These are phyloP conservation scores for Manis crassicaudata DNA, from an alignment of 2,797 vertebrate genomes.

Conservation along the genomic window DNA sequence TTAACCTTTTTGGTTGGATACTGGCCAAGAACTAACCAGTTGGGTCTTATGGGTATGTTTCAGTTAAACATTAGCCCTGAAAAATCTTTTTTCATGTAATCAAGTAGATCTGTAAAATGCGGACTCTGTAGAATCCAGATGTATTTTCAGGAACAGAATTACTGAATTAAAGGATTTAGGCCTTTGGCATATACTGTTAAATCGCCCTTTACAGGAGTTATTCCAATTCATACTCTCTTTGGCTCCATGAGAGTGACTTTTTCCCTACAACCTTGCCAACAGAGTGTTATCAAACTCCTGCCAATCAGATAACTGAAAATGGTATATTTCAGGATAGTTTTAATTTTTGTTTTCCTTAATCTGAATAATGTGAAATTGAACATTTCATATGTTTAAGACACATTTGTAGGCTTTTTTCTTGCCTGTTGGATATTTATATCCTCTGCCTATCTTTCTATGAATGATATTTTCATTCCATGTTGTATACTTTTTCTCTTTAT, in stretches of 20 bases:
- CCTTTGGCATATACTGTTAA: not conserved
- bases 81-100: not conserved
- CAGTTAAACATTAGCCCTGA: conserved; percentile 20
- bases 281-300: not conserved
- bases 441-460: not conserved
- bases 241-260: not conserved
- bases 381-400: not conserved
- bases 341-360: not conserved
- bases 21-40: not conserved
- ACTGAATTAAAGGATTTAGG: not conserved
- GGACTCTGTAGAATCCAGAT: not conserved
- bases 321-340: not conserved
- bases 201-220: not conserved
- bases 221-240: not conserved
- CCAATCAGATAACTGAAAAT: not conserved
- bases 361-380: not conserved
- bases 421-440: not conserved
- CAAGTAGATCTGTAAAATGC: not conserved
- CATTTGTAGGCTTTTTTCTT: not conserved
- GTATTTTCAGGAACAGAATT: conserved; percentile 1
- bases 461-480: not conserved
- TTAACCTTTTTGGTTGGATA: not conserved
- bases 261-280: not conserved
- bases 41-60: not conserved
- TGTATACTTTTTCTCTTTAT: not conserved